Evolutionary conservation across 1,140 invertebrate species (phyloP).

Genomic region (Ladona fulva): DNA sequence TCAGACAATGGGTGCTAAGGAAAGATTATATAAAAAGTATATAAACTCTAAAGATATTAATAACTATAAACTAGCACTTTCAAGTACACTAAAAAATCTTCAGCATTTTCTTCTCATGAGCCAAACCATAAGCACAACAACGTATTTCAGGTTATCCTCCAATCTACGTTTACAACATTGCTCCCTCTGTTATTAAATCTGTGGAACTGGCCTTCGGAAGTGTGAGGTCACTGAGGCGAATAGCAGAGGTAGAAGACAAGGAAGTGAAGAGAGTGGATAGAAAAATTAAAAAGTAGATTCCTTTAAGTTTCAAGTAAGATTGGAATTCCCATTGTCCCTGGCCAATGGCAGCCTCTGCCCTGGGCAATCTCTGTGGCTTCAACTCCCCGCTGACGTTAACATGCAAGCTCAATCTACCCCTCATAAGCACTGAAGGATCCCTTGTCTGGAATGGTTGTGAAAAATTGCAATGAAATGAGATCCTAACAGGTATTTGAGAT

Average conservation of each 20-base stretch:
- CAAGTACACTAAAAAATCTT: neutral
- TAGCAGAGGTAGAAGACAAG: neutral
- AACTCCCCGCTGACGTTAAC: too few species aligned
- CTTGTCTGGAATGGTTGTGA: constrained; percentile 7
- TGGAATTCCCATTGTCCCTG: neutral
- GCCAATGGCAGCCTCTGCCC: neutral
- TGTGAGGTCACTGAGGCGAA: neutral
- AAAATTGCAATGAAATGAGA: neutral
- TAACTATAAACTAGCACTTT: neutral
- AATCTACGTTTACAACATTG: neutral
- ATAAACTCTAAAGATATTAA: neutral
- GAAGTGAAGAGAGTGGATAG: neutral
- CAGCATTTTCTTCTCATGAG: neutral
- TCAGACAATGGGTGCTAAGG: constrained; percentile 3
- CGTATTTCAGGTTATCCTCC: neutral
- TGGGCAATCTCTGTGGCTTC: neutral
- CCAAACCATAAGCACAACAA: neutral
- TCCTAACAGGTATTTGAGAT: neutral
- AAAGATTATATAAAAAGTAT: neutral
- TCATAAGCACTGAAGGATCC: neutral
- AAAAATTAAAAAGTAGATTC: too few species aligned
- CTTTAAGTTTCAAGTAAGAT: neutral
- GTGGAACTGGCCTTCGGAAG: constrained; percentile 6
- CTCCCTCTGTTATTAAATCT: neutral
- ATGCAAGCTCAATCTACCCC: too few species aligned